Conservation (phyloP, 2,797 vertebrate species). For the Lateolabrax maculatus region DNA sequence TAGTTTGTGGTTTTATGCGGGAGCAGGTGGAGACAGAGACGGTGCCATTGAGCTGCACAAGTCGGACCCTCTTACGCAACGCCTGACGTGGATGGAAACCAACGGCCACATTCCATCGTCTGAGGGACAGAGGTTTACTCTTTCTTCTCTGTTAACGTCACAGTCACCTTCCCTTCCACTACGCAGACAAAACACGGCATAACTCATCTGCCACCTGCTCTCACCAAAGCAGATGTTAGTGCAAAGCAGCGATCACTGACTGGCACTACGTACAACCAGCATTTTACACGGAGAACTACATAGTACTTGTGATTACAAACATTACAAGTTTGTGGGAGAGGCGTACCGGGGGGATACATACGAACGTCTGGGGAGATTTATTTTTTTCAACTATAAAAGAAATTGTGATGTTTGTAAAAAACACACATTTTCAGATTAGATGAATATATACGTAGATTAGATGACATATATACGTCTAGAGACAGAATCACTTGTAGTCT, state of each 20-base stretch:
- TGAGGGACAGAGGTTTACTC: constrained; percentile 54
- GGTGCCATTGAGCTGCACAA: constrained; percentile 14
- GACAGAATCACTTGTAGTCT: background rate
- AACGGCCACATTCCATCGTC: constrained; percentile 67
- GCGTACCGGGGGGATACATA: background rate
- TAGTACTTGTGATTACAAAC: background rate
- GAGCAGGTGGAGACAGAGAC: constrained; percentile 38
- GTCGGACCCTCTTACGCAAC: constrained; percentile 44
- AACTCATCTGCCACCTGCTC: constrained; percentile 40
- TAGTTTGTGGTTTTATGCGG: background rate
- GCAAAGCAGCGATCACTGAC: background rate
- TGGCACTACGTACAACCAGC: background rate
- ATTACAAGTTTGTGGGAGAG: background rate
- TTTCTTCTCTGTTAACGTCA: constrained; percentile 50
- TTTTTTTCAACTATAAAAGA: background rate
- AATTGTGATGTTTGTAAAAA: background rate
- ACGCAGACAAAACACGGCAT: constrained; percentile 43
- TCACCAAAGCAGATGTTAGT: constrained; percentile 58
- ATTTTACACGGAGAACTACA: background rate
- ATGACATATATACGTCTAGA: background rate
- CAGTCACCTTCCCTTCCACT: constrained; percentile 16
- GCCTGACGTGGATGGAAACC: constrained; percentile 72
- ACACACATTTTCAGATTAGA: constrained; percentile 4
- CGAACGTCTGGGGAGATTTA: background rate
- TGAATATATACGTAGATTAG: background rate